Percentiles rank a stretch among this genome's conserved stretches.
Evolutionary conservation across 2,113 vertebrate genomes (phyloP).

Genomic region (Chlorodrepanis virens): DNA sequence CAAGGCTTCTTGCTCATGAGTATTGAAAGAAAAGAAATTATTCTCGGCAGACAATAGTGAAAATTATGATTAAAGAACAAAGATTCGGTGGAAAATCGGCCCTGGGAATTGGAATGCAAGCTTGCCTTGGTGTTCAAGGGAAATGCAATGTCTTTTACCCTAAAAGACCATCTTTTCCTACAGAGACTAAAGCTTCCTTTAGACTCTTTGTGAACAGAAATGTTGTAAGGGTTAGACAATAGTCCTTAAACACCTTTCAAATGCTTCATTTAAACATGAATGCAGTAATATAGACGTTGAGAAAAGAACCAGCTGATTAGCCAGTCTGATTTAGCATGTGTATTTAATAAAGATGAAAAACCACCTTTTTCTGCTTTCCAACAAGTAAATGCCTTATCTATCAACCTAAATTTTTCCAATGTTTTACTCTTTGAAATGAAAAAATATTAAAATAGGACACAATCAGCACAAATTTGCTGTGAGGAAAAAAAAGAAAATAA

Average conservation of each 20-base stretch:
- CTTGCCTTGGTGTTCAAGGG: slow-evolving; percentile 12
- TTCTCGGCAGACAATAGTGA: background rate
- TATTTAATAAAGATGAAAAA: slow-evolving; percentile 32
- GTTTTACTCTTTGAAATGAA: background rate
- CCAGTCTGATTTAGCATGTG: background rate
- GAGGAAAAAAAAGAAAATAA: slow-evolving; percentile 15
- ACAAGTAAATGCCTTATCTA: slow-evolving; percentile 37
- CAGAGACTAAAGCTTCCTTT: background rate
- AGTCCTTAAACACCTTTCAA: slow-evolving; percentile 6
- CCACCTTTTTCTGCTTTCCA: slow-evolving; percentile 11
- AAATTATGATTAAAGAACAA: slow-evolving; percentile 57
- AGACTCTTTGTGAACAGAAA: background rate
- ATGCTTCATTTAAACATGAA: slow-evolving; percentile 43
- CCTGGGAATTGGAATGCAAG: slow-evolving; percentile 2
- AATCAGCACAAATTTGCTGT: background rate
- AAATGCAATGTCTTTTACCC: background rate
- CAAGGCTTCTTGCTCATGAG: background rate
- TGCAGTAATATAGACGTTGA: background rate
- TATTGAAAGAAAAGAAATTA: background rate
- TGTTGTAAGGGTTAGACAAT: background rate
- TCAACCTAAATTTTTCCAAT: slow-evolving; percentile 33
- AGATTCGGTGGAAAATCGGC: background rate
- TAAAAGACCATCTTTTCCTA: background rate
- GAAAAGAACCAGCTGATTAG: slow-evolving; percentile 22
- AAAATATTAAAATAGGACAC: slow-evolving; percentile 30